Evolutionary conservation across 37 sponge, comb jelly and placozoan genomes (phyloP).

Genomic region (Hexactinellida sp.): DNA sequence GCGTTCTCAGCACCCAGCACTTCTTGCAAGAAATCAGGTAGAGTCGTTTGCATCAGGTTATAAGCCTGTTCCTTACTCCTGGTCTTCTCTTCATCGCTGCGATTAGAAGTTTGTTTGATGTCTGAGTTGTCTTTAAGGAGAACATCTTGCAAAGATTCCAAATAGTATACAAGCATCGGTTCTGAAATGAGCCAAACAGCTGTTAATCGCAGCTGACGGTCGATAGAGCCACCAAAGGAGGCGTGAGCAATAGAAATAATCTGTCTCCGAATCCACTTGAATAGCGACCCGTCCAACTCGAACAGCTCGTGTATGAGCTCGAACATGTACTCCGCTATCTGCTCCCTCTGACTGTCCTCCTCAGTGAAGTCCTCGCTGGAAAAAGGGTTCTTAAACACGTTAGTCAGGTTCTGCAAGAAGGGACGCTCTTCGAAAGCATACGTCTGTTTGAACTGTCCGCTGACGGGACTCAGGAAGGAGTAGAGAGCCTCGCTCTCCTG

Average conservation of each 20-base stretch:
- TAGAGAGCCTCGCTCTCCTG: constrained; percentile 58
- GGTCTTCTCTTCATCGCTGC: constrained; percentile 57
- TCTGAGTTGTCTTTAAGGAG: constrained; percentile 51
- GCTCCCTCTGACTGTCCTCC: constrained; percentile 29
- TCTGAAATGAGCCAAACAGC: constrained; percentile 65
- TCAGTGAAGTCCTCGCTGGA: constrained; percentile 14
- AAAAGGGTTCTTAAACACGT: neutral
- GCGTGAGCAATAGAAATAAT: constrained; percentile 64
- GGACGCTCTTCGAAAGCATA: constrained; percentile 5
- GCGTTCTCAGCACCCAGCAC: constrained; percentile 52
- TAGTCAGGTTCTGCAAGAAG: neutral
- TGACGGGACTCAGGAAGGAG: constrained; percentile 55
- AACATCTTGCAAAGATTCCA: constrained; percentile 44
- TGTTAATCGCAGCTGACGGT: constrained; percentile 55
- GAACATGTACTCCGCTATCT: constrained; percentile 56
- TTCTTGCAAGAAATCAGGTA: constrained; percentile 45
- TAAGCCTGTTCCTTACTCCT: constrained; percentile 48
- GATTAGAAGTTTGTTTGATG: constrained; percentile 1
- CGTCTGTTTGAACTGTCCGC: constrained; percentile 20
- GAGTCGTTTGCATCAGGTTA: constrained; percentile 41
- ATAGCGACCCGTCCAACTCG: constrained; percentile 56
- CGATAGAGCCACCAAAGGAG: constrained; percentile 61
- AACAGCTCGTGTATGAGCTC: constrained; percentile 60
- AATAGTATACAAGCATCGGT: constrained; percentile 64
- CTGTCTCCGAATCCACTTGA: constrained; percentile 43